Evolutionary conservation across 2,888 invertebrate species (phyloP).

Genomic region (Hyppa rectilinea): DNA sequence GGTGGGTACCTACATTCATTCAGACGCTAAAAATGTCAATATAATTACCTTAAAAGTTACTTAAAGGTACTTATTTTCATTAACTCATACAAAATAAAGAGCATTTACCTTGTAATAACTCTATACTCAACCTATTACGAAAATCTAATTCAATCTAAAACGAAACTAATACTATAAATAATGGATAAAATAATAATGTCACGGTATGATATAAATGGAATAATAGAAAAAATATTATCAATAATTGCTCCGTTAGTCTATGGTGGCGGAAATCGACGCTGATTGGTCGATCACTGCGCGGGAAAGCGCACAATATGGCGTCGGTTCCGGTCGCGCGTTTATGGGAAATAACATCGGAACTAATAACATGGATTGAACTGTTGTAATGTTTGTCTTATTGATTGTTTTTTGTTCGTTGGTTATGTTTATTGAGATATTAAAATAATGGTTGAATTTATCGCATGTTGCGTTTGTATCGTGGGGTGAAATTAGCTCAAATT

Average conservation of each 20-base stretch:
- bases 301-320: slow-evolving; percentile 86
- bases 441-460: slow-evolving; percentile 43
- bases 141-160: slow-evolving; percentile 64
- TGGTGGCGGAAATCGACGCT: slow-evolving; percentile 81
- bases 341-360: slow-evolving; percentile 73
- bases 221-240: slow-evolving; percentile 63
- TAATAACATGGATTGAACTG: slow-evolving; percentile 76
- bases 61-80: slow-evolving; percentile 33
- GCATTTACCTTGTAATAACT: slow-evolving; percentile 58
- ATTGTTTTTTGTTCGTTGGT: slow-evolving; percentile 63
- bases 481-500: slow-evolving; percentile 3
- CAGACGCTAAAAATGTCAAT: background rate
- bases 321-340: slow-evolving; percentile 76
- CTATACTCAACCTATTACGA: slow-evolving; percentile 50
- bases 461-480: slow-evolving; percentile 9
- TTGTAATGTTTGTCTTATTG: slow-evolving; percentile 70
- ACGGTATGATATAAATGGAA: slow-evolving; percentile 59
- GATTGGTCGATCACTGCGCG: slow-evolving; percentile 81
- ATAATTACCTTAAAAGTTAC: background rate
- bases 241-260: slow-evolving; percentile 65
- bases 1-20: background rate
- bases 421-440: slow-evolving; percentile 56
- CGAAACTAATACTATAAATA: slow-evolving; percentile 58
- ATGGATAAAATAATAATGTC: slow-evolving; percentile 65
- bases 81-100: slow-evolving; percentile 23